Evolutionary conservation across 2,797 vertebrate species (phyloP).

Genomic region (Paramormyrops hopkinsi): DNA sequence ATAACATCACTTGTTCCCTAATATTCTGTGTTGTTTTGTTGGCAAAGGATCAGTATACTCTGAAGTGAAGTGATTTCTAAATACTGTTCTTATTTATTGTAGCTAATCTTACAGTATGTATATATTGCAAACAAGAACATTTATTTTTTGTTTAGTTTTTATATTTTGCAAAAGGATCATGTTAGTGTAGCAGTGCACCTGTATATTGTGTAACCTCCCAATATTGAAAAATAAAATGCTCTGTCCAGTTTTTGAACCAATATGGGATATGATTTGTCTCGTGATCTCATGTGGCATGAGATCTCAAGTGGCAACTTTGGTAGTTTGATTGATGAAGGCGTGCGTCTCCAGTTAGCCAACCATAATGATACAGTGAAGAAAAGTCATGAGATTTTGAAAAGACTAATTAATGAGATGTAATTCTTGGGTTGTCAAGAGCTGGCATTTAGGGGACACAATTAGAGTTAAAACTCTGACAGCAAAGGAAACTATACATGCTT

Average conservation of each 20-base stretch:
- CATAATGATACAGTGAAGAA: background rate
- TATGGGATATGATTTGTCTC: background rate
- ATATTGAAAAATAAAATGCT: background rate
- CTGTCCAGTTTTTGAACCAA: background rate
- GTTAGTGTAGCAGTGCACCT: background rate
- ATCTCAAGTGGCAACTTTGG: background rate
- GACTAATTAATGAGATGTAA: background rate
- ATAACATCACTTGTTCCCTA: background rate
- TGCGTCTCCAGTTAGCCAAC: background rate
- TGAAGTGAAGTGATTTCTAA: background rate
- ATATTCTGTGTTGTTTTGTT: background rate
- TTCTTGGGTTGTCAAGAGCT: background rate
- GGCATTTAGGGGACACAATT: background rate
- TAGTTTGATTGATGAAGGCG: background rate
- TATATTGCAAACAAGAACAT: background rate
- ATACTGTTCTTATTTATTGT: background rate
- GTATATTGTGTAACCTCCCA: background rate
- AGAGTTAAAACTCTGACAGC: background rate
- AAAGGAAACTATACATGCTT: background rate
- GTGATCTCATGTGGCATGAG: background rate
- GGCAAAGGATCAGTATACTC: background rate
- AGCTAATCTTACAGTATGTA: background rate
- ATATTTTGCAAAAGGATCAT: background rate
- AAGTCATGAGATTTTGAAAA: background rate
- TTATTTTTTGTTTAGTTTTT: background rate